A percentile compares a stretch with the other conserved stretches of the same genome.
Conservation (phyloP, 2,888 invertebrate genomes). For the Empis stercorea region DNA sequence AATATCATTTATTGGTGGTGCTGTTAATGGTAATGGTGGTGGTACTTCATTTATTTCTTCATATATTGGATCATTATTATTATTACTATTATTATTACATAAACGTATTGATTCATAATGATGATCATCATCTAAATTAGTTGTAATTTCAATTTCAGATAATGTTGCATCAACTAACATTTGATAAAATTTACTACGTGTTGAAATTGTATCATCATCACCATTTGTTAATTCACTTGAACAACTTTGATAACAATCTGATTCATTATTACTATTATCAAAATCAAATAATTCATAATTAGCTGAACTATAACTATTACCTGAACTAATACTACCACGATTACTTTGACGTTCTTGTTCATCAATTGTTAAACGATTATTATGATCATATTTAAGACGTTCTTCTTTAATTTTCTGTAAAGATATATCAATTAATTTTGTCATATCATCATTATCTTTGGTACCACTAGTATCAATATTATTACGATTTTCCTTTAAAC, state of each 20-base stretch:
- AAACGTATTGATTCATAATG: slow-evolving; percentile 61
- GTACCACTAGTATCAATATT: slow-evolving; percentile 32
- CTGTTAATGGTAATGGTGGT: slow-evolving; percentile 64
- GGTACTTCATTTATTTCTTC: slow-evolving; percentile 65
- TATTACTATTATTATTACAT: slow-evolving; percentile 11
- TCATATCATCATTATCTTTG: slow-evolving; percentile 37
- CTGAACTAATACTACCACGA: slow-evolving; percentile 42
- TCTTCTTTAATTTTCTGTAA: slow-evolving; percentile 34
- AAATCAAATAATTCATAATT: slow-evolving; percentile 66
- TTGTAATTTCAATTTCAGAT: slow-evolving; percentile 51
- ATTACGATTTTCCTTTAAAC: slow-evolving; percentile 37
- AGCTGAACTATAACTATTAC: slow-evolving; percentile 49
- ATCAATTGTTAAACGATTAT: slow-evolving; percentile 15
- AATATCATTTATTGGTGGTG: slow-evolving; percentile 59
- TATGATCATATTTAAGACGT: slow-evolving; percentile 19
- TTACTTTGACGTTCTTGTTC: slow-evolving; percentile 39
- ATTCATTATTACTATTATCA: slow-evolving; percentile 42
- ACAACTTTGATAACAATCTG: slow-evolving; percentile 61
- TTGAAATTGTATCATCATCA: slow-evolving; percentile 46
- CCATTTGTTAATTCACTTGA: slow-evolving; percentile 51
- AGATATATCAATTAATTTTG: slow-evolving; percentile 33
- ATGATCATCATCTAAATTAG: slow-evolving; percentile 52
- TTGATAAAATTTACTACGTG: slow-evolving; percentile 60
- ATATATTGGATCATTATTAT: slow-evolving; percentile 56
- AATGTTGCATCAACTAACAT: slow-evolving; percentile 56